phyloP scores from a whole-genome alignment of 2,113 vertebrate genomes.

The Atractosteus spatula region DNA sequence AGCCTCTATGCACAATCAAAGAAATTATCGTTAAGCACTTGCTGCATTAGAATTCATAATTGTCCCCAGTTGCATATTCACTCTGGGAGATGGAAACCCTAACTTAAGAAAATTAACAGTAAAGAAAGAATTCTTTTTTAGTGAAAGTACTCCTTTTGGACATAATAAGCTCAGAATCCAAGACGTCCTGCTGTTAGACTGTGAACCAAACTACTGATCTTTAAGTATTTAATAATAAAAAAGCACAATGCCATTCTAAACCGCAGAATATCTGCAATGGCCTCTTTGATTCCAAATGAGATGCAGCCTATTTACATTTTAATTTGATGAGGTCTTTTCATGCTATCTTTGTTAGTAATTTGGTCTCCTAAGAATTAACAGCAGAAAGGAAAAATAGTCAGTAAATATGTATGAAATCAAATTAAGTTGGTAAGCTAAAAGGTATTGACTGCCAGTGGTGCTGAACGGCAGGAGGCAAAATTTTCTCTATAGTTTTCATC shows the following conservation, averaged over 20 bases:
- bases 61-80: slow-evolving; percentile 16
- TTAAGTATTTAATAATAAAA: slow-evolving; percentile 28
- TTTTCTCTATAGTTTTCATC: slow-evolving; percentile 82
- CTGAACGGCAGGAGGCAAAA: slow-evolving; percentile 83
- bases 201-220: slow-evolving; percentile 25
- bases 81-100: slow-evolving; percentile 24
- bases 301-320: slow-evolving; percentile 80
- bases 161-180: slow-evolving; percentile 29
- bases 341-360: slow-evolving; percentile 79
- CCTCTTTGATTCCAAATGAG: slow-evolving; percentile 72
- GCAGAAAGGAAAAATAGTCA: slow-evolving; percentile 76
- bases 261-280: slow-evolving; percentile 70
- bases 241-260: slow-evolving; percentile 51
- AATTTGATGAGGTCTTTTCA: slow-evolving; percentile 69
- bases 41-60: slow-evolving; percentile 31
- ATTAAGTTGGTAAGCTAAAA: slow-evolving; percentile 78
- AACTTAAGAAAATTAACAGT: slow-evolving; percentile 29
- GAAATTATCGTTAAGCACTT: slow-evolving; percentile 42
- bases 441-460: slow-evolving; percentile 76
- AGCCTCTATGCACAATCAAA: slow-evolving; percentile 38
- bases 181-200: slow-evolving; percentile 25
- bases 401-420: slow-evolving; percentile 80
- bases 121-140: slow-evolving; percentile 30
- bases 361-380: slow-evolving; percentile 75
- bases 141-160: slow-evolving; percentile 32